These are phyloP conservation scores for Pachycephala philippinensis DNA, from an alignment of 2,113 vertebrate species.

Conservation along the genomic window DNA sequence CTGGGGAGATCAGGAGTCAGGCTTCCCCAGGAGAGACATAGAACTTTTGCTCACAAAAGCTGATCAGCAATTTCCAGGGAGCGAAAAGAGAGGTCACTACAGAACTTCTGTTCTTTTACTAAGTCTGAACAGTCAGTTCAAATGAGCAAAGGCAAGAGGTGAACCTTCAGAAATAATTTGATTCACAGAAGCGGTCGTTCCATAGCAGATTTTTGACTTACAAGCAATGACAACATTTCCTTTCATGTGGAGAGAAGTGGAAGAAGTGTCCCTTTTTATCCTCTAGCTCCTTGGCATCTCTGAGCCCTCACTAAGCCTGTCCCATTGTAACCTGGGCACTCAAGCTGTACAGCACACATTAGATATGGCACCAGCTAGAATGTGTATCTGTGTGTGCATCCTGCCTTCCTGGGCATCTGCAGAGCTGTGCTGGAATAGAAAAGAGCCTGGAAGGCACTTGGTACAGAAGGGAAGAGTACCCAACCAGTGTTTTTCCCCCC, in stretches of 20 bases:
- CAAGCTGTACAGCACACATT: not conserved
- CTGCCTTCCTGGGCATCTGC: not conserved
- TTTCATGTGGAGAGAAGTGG: not conserved
- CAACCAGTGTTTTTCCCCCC: not conserved
- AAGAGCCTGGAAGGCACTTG: not conserved
- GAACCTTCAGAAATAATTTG: not conserved
- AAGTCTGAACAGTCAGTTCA: not conserved
- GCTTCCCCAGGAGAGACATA: not conserved
- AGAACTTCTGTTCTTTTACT: not conserved
- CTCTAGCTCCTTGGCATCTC: not conserved
- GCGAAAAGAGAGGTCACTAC: fast-evolving
- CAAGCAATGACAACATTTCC: not conserved
- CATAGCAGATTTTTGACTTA: not conserved
- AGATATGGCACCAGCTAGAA: too few relatives aligned
- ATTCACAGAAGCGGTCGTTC: not conserved
- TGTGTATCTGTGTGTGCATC: not conserved
- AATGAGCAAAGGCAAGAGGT: not conserved
- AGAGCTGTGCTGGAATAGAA: not conserved
- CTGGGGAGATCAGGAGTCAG: not conserved
- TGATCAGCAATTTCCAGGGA: not conserved
- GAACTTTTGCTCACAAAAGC: not conserved
- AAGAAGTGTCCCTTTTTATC: not conserved
- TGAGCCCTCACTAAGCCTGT: not conserved
- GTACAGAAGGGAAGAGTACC: not conserved
- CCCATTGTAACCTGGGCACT: not conserved